Base-by-base conservation (phyloP, 2,113 vertebrate genomes). In the Cyanoramphus novaezelandiae region DNA sequence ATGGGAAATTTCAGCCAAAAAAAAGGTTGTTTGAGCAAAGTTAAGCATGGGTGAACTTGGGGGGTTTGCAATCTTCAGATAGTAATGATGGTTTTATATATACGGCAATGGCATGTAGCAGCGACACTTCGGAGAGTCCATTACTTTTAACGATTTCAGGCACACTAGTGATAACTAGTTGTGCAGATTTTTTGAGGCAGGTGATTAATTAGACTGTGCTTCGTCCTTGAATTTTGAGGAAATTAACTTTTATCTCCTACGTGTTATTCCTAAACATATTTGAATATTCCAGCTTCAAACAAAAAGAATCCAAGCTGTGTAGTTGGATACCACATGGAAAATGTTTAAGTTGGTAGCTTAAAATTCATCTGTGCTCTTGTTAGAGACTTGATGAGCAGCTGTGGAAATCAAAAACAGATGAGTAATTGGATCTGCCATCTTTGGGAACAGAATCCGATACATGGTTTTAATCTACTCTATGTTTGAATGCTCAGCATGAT, bases 351-450 rank as follows among this genome's bases (percentile, higher is more conserved):
- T 82, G 52, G 53, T 84, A 76, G 52, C 33, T 87, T 62, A 64
- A 67, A 83, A 65, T 76, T 78, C 6, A 41, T 76, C 89, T 89
- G 35, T 79, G 49, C 28, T 79, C 52, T 80, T 23, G 35, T 62
- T 59, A 78, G 89, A 77, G 90, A 62, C 53, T 75, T n/a, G 41
- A 77, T 59, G 84, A 96, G 44, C 84, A 90, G 63, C 90, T 97
- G 90, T 93, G 91, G 92, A 88, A 95, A 67, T 81, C 8, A 88
- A 52, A 83, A 71, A 2, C 69, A 67, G 88, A 86, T 55, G 59
- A 83, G 20, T 67, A 79, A 79, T 25, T 92, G 86, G 89, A 86
- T 50, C 35, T 82, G 37, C 71, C 92, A 13, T 90, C 79, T 96
- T 91, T 95, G 95, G 88, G 86, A 96, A 65, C 31, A 64, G 50